Evolutionary conservation across 2,113 vertebrate genomes (phyloP).

Genomic region (Hypanus sabinus): DNA sequence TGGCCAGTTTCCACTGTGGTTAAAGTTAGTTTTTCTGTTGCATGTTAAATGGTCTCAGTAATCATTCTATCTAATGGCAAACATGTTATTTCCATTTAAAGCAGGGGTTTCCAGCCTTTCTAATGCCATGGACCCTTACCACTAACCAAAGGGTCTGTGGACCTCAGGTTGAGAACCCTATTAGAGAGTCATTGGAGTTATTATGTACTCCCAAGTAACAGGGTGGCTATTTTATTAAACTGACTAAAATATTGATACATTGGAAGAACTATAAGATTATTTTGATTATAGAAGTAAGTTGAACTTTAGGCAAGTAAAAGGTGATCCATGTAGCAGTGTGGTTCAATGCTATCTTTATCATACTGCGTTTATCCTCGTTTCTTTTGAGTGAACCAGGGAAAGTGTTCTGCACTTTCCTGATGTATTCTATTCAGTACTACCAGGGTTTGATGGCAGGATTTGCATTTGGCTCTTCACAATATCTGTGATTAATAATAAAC

Average conservation of each 20-base stretch:
- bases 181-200: too few relatives aligned
- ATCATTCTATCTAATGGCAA: background rate
- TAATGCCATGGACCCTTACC: too few relatives aligned
- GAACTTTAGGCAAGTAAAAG: background rate
- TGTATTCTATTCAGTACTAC: background rate
- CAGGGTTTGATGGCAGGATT: background rate
- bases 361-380: background rate
- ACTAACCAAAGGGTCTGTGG: too few relatives aligned
- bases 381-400: background rate
- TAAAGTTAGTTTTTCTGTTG: too few relatives aligned
- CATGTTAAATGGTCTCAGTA: background rate
- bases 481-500: background rate
- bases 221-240: background rate
- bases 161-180: too few relatives aligned
- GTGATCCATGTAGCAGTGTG: background rate
- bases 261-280: background rate
- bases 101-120: too few relatives aligned
- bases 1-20: background rate
- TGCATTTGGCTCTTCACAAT: background rate
- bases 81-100: background rate
- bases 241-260: background rate
- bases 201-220: background rate
- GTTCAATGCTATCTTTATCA: background rate
- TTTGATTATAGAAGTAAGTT: background rate
- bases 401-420: background rate